Base-by-base conservation (phyloP, 2,797 vertebrate genomes). In the Potorous gilbertii region DNA sequence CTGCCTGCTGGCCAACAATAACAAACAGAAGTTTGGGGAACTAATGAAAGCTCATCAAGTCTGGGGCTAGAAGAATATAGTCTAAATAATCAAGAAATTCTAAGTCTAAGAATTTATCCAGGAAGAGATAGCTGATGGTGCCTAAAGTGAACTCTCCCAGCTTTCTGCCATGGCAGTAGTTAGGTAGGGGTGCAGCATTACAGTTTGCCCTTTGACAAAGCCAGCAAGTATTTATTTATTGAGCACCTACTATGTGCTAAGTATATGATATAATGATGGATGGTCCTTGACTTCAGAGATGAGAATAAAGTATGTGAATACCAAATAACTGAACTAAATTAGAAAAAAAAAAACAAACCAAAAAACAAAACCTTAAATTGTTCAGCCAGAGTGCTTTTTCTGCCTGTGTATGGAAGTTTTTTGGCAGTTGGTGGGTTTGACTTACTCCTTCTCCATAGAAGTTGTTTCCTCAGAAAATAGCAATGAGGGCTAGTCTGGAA, bases 21-120 rank as follows among this genome's bases (percentile, higher is more conserved):
- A 92, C 56, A 81, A 90, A 62, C 54, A 89, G 13, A 11, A 87
- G 31, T 94, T 91, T 89, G 27, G 40, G 46, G 81, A 96, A 52
- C 54, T 54, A 93, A 54, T 90, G 56, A 92, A 31, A 66, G 66
- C 56, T 90, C 14, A 46, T 92, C 62, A 95, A 9, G n/a, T 92
- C 90, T 91, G 27, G 16, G 5, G 14, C 34, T 74, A 18, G 62
- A 74, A 74, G 34, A 74, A 16, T 74, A n/a, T 1, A 14, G 62
- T 74, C 62, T 40, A 74, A 74, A 74, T 74, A n/a, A 74, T 74
- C 34, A 74, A 74, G 62, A 74, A 74, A n/a, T 74, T 74, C 4
- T 40, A n/a, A 66, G 34, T 74, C 5, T 74, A 74, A n/a, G 34
- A 6, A 74, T 74, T 74, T 74, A 18, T 14, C 5, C 16, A 40